Evolutionary conservation across 2,888 invertebrate genomes (phyloP), one percentile per base, ranked within the genome.

Genomic region (Troilus luridus): DNA sequence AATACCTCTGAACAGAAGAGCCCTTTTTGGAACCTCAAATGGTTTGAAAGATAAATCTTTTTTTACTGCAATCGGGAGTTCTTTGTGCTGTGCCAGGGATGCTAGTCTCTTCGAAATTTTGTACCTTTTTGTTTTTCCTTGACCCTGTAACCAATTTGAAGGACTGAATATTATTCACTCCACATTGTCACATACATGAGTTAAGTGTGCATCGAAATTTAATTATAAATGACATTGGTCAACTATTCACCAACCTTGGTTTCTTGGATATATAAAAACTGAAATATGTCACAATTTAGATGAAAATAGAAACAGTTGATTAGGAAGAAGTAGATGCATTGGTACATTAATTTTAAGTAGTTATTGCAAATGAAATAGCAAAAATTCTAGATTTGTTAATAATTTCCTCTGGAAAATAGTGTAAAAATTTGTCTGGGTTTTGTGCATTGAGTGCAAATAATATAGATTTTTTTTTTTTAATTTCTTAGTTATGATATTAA

Each of bases 1-100:
- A 56, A 85, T 85, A 85, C 85, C 85, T 85, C 85, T 85, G 85
- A 85, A 85, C 12, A 85, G 56, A 11, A 85, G 85, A 58, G 85
- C 85, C 21, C 56, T 85, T 85, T 85, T 85, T 12, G 85, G 56
- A 21, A 85, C 85, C n/a, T 85, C 56, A 56, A 85, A 85, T 21
- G 85, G 85, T 56, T 85, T 85, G 56, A 56, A 85, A 85, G 85
- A 7, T 58, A 85, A 85, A 85, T 85, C 85, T 58, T 12, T 56
- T 85, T 85, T 54, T 27, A 85, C 85, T 85, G 54, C n/a, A 58
- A 58, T 85, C 0, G 85, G 85, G 6, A 85, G 12, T 85, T 85
- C 58, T 85, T 85, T 85, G n/a, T 8, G 85, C 21, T 12, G 19
- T 56, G 85, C 85, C 56, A 85, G 85, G 56, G 21, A 56, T 58